Base-by-base conservation (phyloP, 2,113 vertebrate species). In the Pogonocichla stellata region DNA sequence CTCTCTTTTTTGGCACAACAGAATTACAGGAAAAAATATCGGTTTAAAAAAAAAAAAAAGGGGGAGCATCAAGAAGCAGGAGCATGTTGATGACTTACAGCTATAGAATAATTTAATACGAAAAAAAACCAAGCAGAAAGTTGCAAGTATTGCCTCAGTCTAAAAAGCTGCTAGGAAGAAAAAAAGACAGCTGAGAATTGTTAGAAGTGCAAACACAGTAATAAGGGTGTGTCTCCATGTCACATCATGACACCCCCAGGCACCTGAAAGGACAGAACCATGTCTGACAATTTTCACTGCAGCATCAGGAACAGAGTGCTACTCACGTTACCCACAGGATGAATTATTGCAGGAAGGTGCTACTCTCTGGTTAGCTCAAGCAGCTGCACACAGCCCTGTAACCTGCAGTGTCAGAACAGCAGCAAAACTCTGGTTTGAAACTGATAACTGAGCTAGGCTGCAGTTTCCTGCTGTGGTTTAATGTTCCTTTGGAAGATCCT, bases 141-240 rank as follows among this genome's bases (percentile, higher is more conserved):
- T 61, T 64, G 26, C 42, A 77, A 86, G 67, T 66, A 91, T 62
- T 77, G 71, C 74, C 79, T 43, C 28, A 80, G 47, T 83, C 74
- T 90, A 88, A 86, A 86, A 88, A 86, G 50, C 54, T 82, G 31
- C 31, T 65, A 69, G 75, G 62, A 90, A 80, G 19, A 7, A 84
- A 73, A 73, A 92, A 85, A 9, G 33, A 78, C 47, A 85, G 47
- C 56, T 86, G 71, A 95, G 65, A 93, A 80, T 54, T 96, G 73
- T 65, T 86, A 80, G 45, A 86, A 83, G 38, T 80, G 34, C 70
- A 87, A 94, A 61, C 51, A 75, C 13, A 51, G 65, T 74, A 85
- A 75, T 81, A 81, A 65, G 45, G 28, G 33, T 69, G 78, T 43
- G 23, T 80, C 71, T 72, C 40, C 58, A 83, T 54, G 54, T 84